These are phyloP conservation scores for Holcopasites calliopsidis DNA, from an alignment of 1,140 invertebrate species.

Conservation along the genomic window DNA sequence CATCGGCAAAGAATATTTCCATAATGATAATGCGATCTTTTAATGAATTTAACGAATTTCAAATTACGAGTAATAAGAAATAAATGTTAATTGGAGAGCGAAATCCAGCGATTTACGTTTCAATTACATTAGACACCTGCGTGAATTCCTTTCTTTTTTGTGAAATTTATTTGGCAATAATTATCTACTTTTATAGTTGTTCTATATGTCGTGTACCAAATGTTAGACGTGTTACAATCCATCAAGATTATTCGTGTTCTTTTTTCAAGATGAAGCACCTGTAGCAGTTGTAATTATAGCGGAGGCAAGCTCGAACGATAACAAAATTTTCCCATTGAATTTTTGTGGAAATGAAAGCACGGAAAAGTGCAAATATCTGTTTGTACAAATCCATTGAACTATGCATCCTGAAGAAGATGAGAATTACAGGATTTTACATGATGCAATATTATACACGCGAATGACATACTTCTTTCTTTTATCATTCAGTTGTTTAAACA, in stretches of 20 bases:
- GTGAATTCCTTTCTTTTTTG: neutral
- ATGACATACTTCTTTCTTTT: conserved; percentile 70
- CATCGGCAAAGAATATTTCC: conserved; percentile 6
- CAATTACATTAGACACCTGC: neutral
- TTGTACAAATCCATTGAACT: too few species aligned
- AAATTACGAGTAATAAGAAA: neutral
- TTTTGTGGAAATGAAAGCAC: too few species aligned
- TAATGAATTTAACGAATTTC: neutral
- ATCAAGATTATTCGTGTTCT: conserved; percentile 30
- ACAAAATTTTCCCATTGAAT: too few species aligned
- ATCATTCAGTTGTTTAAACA: conserved; percentile 55
- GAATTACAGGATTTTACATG: neutral
- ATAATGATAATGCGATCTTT: neutral
- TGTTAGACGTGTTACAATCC: conserved; percentile 28
- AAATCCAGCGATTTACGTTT: neutral
- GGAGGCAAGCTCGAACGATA: conserved; percentile 53
- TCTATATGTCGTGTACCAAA: conserved; percentile 19
- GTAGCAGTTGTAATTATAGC: neutral
- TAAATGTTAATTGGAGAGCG: neutral
- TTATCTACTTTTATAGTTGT: conserved; percentile 24
- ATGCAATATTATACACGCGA: conserved; percentile 61
- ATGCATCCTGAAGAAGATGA: too few species aligned
- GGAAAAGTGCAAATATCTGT: too few species aligned
- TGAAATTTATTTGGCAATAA: conserved; percentile 8
- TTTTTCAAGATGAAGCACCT: conserved; percentile 33